phyloP scores from a whole-genome alignment of 2,113 vertebrate species.

The Bungarus multicinctus region DNA sequence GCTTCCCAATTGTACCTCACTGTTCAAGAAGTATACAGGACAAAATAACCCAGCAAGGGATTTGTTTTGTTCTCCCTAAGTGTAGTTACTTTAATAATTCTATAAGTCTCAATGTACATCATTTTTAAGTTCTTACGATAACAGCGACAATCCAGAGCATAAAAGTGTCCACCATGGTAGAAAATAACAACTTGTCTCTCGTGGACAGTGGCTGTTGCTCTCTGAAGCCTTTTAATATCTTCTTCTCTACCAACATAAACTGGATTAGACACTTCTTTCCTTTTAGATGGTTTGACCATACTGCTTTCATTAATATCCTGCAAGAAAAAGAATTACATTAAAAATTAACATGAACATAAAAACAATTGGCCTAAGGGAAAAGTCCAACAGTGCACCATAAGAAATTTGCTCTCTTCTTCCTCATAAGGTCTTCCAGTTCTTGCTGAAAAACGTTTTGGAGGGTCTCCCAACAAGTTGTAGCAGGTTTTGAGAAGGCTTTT shows the following conservation, averaged over 20 bases:
- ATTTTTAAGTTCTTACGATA: slow-evolving; percentile 81
- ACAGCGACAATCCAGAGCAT: slow-evolving; percentile 88
- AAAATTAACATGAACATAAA: background rate
- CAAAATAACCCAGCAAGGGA: background rate
- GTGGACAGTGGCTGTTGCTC: slow-evolving; percentile 71
- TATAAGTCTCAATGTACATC: slow-evolving; percentile 3
- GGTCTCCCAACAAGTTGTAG: background rate
- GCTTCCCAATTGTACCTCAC: background rate
- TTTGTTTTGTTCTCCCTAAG: background rate
- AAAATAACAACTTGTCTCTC: slow-evolving; percentile 84
- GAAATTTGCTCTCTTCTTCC: background rate
- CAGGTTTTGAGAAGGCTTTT: background rate
- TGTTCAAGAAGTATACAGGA: background rate
- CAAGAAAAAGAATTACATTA: background rate
- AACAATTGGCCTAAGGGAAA: background rate
- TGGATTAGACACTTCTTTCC: slow-evolving; percentile 34
- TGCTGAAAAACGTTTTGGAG: background rate
- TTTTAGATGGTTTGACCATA: slow-evolving; percentile 28
- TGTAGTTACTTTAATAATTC: background rate
- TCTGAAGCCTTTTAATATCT: slow-evolving; percentile 75
- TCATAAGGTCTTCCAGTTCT: background rate
- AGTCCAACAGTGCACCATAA: background rate
- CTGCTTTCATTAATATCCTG: slow-evolving; percentile 50
- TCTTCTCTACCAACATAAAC: slow-evolving; percentile 79
- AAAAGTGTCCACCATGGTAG: slow-evolving; percentile 77